A percentile compares a stretch with the other conserved stretches of the same genome.
These are phyloP conservation scores for Gryllus longicercus DNA, from an alignment of 2,888 invertebrate species.

Conservation along the genomic window DNA sequence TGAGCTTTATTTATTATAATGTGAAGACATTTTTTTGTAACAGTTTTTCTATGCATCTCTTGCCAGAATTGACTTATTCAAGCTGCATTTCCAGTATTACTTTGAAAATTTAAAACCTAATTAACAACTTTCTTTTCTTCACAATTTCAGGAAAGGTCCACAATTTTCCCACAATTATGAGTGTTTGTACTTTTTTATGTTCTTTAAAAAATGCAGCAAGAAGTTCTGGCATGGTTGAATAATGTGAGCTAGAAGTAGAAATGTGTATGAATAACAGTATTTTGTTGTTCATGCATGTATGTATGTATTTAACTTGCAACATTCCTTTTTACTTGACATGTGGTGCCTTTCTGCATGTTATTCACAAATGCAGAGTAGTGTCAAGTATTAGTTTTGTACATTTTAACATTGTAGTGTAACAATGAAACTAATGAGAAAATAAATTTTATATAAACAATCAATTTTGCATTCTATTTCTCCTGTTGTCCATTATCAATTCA, in stretches of 20 bases:
- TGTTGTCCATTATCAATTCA: background rate
- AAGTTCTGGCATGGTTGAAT: too few relatives aligned
- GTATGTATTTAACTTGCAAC: slow-evolving; percentile 17
- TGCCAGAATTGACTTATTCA: too few relatives aligned
- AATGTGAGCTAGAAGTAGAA: background rate
- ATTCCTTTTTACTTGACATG: background rate
- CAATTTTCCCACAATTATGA: background rate
- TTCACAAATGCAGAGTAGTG: background rate
- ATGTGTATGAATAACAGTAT: background rate
- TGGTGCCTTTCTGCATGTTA: background rate
- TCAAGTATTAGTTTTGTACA: slow-evolving; percentile 17
- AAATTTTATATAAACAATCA: slow-evolving; percentile 8
- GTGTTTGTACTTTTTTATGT: background rate
- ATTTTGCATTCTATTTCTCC: background rate
- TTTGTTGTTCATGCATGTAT: background rate
- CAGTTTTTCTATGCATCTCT: too few relatives aligned
- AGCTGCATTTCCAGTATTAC: too few relatives aligned
- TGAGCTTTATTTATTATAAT: too few relatives aligned
- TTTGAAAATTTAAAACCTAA: too few relatives aligned
- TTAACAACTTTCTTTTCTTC: background rate
- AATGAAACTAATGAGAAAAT: background rate
- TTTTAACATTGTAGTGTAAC: background rate
- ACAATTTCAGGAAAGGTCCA: background rate
- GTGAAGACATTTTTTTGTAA: too few relatives aligned
- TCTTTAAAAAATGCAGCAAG: background rate